Percentiles rank a stretch among this genome's conserved stretches.
phyloP scores from a whole-genome alignment of 2,113 vertebrate genomes.

The Paratilapia polleni region DNA sequence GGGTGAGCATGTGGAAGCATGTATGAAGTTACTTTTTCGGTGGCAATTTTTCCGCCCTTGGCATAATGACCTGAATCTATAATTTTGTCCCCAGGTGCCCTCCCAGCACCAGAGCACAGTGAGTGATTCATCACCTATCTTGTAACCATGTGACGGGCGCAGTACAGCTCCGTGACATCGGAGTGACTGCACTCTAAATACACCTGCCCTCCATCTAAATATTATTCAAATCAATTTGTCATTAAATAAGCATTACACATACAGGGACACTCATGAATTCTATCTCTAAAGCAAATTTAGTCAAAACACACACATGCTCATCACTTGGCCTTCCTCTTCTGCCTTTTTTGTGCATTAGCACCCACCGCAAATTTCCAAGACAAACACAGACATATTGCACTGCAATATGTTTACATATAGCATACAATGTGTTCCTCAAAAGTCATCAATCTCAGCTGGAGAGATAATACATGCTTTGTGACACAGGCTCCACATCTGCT shows the following conservation, averaged over 20 bases:
- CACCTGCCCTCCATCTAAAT: not conserved
- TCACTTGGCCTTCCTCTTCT: not conserved
- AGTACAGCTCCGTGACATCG: not conserved
- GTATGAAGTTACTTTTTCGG: not conserved
- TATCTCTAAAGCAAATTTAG: constrained; percentile 14
- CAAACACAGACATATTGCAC: constrained; percentile 46
- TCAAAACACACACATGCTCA: constrained; percentile 2
- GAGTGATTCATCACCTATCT: constrained; percentile 15
- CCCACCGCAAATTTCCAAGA: constrained; percentile 20
- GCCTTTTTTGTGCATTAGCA: not conserved
- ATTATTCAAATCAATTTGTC: constrained; percentile 26
- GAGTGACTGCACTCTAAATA: constrained; percentile 3
- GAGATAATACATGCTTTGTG: constrained; percentile 30
- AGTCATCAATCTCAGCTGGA: constrained; percentile 26
- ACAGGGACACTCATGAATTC: not conserved
- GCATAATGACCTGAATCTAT: constrained; percentile 37
- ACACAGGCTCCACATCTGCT: not conserved
- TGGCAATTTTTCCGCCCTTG: constrained; percentile 9
- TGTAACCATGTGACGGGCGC: constrained; percentile 7
- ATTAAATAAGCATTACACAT: not conserved
- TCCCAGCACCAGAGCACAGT: not conserved
- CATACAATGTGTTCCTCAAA: not conserved
- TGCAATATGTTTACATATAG: constrained; percentile 29
- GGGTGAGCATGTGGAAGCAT: not conserved
- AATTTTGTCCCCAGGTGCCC: constrained; percentile 33